Base-by-base conservation (phyloP, 2,888 invertebrate species). In the Cerastis leucographa region DNA sequence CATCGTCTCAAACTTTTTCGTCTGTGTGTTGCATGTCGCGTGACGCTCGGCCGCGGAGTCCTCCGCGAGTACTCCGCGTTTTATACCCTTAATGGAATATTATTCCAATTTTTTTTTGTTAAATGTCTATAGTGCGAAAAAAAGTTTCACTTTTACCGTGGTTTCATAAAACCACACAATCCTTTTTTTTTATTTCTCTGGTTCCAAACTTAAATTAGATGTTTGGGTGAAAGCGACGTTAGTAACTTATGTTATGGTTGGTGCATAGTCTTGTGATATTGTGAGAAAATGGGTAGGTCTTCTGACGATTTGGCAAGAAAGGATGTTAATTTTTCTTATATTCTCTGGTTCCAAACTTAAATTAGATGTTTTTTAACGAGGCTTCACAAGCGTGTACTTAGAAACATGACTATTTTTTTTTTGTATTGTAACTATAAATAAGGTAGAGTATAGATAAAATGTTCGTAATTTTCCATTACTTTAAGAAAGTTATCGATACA, bases 191-290 rank as follows among this genome's bases (percentile, higher is more conserved):
- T n/a, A n/a, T n/a, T 40, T 19, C 4, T 61, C 19, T 6, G 35
- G 12, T 62, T 62, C 1, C 2, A 40, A 40, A 40, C 2, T 62
- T 1, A 59, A 17, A 17, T 29, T 3, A n/a, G 8, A 9, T 59
- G 17, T 29, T 29, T 29, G 19, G 22, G 42, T 25, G n/a, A 56
- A 42, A 69, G 42, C 25, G 67, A n/a, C 35, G 42, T 78, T 67
- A 71, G 56, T 62, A 67, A 56, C 35, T 19, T 51, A 67, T 11
- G 17, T 74, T 75, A 74, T 56, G 64, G 67, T 29, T 35, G 35
- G 44, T 76, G 73, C 64, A 51, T 25, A 44, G 56, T 69, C 71
- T 76, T 42, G 22, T 1, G 25, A 49, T 64, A 74, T 74, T 73
- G 25, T 5, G 1, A 7, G 17, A 29, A 62, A 54, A 22, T 67